Evolutionary conservation across 2,797 vertebrate genomes (phyloP).

Genomic region (Crypturellus tataupa): DNA sequence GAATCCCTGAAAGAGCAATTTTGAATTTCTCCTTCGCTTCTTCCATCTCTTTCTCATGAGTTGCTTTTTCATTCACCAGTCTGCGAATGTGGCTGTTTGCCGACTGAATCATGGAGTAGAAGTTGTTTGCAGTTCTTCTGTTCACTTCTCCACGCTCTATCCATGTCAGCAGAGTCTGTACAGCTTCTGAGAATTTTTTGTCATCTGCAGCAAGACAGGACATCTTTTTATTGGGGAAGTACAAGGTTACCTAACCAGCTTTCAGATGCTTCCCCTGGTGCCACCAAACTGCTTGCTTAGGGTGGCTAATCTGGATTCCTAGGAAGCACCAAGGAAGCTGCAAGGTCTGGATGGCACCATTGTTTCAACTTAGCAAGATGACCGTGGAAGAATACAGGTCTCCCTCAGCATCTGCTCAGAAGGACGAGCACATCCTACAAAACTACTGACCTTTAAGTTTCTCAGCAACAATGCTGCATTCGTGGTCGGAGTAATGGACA

Average conservation of each 20-base stretch:
- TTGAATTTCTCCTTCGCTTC: slow-evolving; percentile 97
- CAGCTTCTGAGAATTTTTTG: slow-evolving; percentile 90
- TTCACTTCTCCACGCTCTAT: slow-evolving; percentile 95
- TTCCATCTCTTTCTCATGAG: slow-evolving; percentile 96
- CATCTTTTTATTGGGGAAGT: not conserved
- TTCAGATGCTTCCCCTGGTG: not conserved
- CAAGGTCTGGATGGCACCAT: not conserved
- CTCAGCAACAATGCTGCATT: slow-evolving; percentile 91
- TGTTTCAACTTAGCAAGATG: rapidly evolving
- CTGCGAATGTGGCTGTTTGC: slow-evolving; percentile 94
- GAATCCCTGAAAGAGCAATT: slow-evolving; percentile 90
- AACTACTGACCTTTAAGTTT: slow-evolving; percentile 90
- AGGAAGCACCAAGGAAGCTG: not conserved
- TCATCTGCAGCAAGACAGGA: slow-evolving; percentile 82
- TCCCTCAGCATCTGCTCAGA: not conserved
- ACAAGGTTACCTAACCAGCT: rapidly evolving
- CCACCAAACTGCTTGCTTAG: not conserved
- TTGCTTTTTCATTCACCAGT: slow-evolving; percentile 90
- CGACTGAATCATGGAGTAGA: slow-evolving; percentile 98
- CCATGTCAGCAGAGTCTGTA: slow-evolving; percentile 94
- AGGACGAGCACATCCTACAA: rapidly evolving
- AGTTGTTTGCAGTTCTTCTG: slow-evolving; percentile 95
- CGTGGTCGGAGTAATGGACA: slow-evolving; percentile 95
- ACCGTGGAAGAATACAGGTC: rapidly evolving
- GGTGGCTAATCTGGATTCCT: not conserved